Evolutionary conservation across 1,140 invertebrate genomes (phyloP).

Genomic region (Nebria ingens): DNA sequence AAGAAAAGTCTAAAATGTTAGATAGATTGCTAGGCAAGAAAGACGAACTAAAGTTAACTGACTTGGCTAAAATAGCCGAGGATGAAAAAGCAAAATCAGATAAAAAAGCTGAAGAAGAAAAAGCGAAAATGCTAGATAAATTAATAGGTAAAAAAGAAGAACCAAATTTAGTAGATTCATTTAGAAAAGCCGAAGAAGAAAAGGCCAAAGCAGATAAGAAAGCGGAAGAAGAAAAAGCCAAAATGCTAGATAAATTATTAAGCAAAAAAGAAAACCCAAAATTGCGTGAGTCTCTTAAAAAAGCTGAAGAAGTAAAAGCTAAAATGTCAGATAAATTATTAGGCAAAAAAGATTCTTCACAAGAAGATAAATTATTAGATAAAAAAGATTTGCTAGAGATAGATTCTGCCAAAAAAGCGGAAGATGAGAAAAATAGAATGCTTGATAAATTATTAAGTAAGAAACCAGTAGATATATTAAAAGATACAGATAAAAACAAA

Average conservation of each 20-base stretch:
- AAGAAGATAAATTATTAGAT: background rate
- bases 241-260: constrained; percentile 14
- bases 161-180: constrained; percentile 12
- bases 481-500: background rate
- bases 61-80: constrained; percentile 13
- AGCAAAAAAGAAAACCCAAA: constrained; percentile 14
- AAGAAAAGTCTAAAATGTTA: constrained; percentile 16
- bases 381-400: background rate
- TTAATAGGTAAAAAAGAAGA: constrained; percentile 2
- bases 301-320: background rate
- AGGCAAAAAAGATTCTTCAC: background rate
- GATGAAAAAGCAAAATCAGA: background rate
- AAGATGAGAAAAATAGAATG: background rate
- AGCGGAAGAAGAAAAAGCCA: constrained; percentile 10
- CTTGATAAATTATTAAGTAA: background rate
- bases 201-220: background rate
- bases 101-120: background rate
- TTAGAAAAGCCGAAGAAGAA: background rate
- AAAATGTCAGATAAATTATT: background rate
- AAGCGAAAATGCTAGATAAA: background rate
- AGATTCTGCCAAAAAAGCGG: background rate
- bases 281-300: constrained; percentile 13
- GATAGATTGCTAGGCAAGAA: constrained; percentile 11
- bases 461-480: constrained; percentile 3
- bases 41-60: background rate